Conservation (phyloP, 2,888 invertebrate species). For the Diarsia mendica region DNA sequence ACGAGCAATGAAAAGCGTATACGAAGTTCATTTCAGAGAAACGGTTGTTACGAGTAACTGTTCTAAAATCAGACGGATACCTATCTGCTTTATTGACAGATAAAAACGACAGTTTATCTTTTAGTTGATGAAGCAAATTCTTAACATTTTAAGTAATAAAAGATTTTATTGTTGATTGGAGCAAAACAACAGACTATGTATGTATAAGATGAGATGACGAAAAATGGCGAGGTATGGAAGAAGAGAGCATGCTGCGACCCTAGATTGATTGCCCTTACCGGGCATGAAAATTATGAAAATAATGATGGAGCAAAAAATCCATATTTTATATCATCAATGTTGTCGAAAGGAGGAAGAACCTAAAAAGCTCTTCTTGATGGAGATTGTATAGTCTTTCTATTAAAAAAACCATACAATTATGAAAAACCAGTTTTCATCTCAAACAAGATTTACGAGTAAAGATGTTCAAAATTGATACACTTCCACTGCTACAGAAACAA, state of each 20-base stretch:
- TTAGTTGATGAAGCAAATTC: slow-evolving; percentile 74
- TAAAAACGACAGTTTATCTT: slow-evolving; percentile 68
- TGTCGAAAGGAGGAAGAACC: background rate
- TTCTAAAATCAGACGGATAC: slow-evolving; percentile 53
- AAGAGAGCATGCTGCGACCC: too few relatives aligned
- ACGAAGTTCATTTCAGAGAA: slow-evolving; percentile 58
- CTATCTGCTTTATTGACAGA: slow-evolving; percentile 68
- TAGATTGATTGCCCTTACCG: too few relatives aligned
- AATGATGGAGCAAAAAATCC: background rate
- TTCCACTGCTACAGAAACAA: background rate
- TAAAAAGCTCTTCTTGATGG: background rate
- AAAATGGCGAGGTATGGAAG: too few relatives aligned
- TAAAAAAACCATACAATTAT: background rate
- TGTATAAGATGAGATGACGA: too few relatives aligned
- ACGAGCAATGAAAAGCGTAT: slow-evolving; percentile 45
- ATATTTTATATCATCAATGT: slow-evolving; percentile 1
- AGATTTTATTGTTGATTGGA: slow-evolving; percentile 17
- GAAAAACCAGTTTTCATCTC: background rate
- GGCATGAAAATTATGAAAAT: too few relatives aligned
- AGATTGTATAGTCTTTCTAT: background rate
- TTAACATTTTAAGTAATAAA: slow-evolving; percentile 68
- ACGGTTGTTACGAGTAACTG: slow-evolving; percentile 59
- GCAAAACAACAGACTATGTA: too few relatives aligned
- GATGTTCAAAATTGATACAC: background rate
- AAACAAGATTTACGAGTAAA: too few relatives aligned